These are phyloP conservation scores for Neuroscelio doddi DNA, from an alignment of 2,888 invertebrate species.

Conservation along the genomic window DNA sequence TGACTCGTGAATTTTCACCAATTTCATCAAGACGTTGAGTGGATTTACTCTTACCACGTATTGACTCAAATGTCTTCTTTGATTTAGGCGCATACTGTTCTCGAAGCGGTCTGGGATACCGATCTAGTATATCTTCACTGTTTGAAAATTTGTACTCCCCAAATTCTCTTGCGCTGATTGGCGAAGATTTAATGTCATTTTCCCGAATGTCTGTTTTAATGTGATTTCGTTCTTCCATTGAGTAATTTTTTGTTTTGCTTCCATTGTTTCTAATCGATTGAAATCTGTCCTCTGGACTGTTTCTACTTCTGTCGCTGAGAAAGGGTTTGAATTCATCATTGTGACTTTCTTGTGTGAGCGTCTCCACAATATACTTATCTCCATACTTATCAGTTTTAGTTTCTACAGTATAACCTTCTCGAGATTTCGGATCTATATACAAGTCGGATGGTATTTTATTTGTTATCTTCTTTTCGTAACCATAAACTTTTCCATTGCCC, in stretches of 20 bases:
- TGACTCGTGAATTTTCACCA: conserved; percentile 56
- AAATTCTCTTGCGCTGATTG: conserved; percentile 55
- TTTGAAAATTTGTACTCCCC: conserved; percentile 64
- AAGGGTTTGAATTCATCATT: conserved; percentile 62
- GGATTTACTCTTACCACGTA: conserved; percentile 66
- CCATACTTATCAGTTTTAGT: conserved; percentile 67
- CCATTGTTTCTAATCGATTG: conserved; percentile 42
- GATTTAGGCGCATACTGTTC: conserved; percentile 58
- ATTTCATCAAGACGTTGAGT: conserved; percentile 66
- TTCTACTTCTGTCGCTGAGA: conserved; percentile 59
- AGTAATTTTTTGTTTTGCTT: conserved; percentile 33
- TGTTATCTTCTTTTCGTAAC: conserved; percentile 70
- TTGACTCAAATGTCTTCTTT: conserved; percentile 62
- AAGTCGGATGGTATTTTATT: conserved; percentile 74
- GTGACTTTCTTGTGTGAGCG: conserved; percentile 62
- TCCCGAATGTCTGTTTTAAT: conserved; percentile 39
- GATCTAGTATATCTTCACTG: conserved; percentile 63
- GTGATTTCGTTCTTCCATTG: conserved; percentile 39
- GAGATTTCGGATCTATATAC: conserved; percentile 67
- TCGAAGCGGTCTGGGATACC: conserved; percentile 46
- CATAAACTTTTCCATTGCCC: conserved; percentile 69
- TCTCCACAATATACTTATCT: conserved; percentile 67
- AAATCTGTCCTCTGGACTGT: conserved; percentile 59
- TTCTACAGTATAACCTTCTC: conserved; percentile 64
- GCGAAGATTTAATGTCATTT: conserved; percentile 50